Evolutionary conservation across 2,113 vertebrate species (phyloP).

Genomic region (Anarrhichthys ocellatus): DNA sequence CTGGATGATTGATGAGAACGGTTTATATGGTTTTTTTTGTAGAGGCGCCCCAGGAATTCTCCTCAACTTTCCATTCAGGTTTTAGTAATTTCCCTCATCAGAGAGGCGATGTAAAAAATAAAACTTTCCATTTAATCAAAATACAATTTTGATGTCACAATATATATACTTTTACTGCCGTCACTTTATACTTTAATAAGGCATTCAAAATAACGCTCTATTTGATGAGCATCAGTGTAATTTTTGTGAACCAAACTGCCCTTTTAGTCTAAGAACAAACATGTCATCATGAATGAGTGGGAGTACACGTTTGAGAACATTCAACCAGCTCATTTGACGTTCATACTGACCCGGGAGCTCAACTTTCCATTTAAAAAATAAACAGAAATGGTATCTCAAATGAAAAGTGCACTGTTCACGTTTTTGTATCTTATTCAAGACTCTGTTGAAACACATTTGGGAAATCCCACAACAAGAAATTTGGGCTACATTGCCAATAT

Average conservation of each 20-base stretch:
- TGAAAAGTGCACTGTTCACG: neutral
- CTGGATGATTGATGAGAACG: constrained; percentile 58
- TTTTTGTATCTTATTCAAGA: neutral
- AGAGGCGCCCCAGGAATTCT: constrained; percentile 13
- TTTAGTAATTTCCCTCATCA: constrained; percentile 7
- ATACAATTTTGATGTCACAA: neutral
- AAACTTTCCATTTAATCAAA: neutral
- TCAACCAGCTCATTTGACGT: neutral
- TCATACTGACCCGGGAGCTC: constrained; percentile 40
- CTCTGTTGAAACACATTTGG: neutral
- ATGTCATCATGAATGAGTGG: constrained; percentile 5
- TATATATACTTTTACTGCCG: neutral
- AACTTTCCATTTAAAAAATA: constrained; percentile 8
- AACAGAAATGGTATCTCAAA: constrained; percentile 25
- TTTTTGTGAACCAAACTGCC: neutral
- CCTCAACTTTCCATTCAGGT: constrained; percentile 28
- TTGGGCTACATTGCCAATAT: neutral
- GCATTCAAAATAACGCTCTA: neutral
- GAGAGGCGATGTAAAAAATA: neutral
- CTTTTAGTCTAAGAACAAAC: neutral
- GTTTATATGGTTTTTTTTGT: constrained; percentile 34
- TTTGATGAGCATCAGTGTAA: neutral
- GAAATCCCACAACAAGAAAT: neutral
- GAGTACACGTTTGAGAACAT: constrained; percentile 6
- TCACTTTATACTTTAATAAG: neutral